These are phyloP conservation scores for Drosophila tsacasi DNA, from an alignment of 1,140 invertebrate genomes.

Conservation along the genomic window DNA sequence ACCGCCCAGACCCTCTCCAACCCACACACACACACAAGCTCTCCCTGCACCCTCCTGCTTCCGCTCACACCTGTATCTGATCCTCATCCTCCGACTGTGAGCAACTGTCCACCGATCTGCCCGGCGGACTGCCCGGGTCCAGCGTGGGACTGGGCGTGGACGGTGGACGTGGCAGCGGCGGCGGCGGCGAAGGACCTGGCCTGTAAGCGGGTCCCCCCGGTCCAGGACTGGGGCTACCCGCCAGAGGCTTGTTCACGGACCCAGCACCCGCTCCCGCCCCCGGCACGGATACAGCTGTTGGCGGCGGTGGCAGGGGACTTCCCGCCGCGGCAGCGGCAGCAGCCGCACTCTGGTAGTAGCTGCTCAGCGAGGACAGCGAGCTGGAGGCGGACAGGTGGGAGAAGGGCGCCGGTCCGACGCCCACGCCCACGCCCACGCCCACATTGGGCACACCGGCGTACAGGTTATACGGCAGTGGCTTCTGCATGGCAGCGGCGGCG, in stretches of 20 bases:
- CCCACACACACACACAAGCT: neutral
- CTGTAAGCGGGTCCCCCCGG: slow-evolving; percentile 12
- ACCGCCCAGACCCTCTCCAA: neutral
- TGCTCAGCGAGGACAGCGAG: slow-evolving; percentile 84
- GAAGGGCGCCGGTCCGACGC: slow-evolving; percentile 74
- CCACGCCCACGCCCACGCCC: slow-evolving; percentile 48
- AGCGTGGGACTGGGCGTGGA: slow-evolving; percentile 83
- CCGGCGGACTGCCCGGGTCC: slow-evolving; percentile 84
- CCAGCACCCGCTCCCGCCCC: neutral
- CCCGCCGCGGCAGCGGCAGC: slow-evolving; percentile 65
- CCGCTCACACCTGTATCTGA: slow-evolving; percentile 78
- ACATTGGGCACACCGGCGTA: slow-evolving; percentile 82
- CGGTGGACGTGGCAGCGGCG: slow-evolving; percentile 61
- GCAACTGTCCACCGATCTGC: slow-evolving; percentile 79
- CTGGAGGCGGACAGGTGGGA: slow-evolving; percentile 84
- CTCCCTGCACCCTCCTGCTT: neutral
- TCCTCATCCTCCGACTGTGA: slow-evolving; percentile 84
- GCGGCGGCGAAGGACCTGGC: slow-evolving; percentile 44
- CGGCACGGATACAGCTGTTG: neutral
- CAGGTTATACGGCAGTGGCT: slow-evolving; percentile 92
- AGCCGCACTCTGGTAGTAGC: slow-evolving; percentile 80
- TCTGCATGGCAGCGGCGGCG: slow-evolving; percentile 91
- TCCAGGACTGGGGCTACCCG: slow-evolving; percentile 9
- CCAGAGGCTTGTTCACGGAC: slow-evolving; percentile 2
- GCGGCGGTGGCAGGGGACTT: slow-evolving; percentile 11